Conservation (phyloP, 1,140 invertebrate genomes). For the Zophobas atratus region DNA sequence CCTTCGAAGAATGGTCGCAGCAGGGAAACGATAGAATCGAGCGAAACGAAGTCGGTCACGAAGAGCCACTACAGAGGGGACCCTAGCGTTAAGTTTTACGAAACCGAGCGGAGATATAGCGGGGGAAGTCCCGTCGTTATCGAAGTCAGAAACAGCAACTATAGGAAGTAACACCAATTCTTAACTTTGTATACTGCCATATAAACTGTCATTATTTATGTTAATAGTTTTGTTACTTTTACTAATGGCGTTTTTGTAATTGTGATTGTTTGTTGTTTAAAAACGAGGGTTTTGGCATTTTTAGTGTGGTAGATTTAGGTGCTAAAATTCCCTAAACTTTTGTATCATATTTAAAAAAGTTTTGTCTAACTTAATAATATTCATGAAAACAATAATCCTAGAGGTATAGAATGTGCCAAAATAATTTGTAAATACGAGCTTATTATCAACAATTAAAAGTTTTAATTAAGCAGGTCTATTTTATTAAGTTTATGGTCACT, state of each 20-base stretch:
- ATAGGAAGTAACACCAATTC: slow-evolving; percentile 57
- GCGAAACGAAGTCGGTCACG: slow-evolving; percentile 78
- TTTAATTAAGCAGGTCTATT: slow-evolving; percentile 31
- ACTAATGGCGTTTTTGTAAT: slow-evolving; percentile 31
- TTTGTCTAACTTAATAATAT: slow-evolving; percentile 32
- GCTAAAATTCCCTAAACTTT: slow-evolving; percentile 42
- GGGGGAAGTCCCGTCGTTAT: slow-evolving; percentile 69
- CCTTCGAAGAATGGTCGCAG: slow-evolving; percentile 74
- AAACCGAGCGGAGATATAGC: slow-evolving; percentile 67
- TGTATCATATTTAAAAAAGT: slow-evolving; percentile 24
- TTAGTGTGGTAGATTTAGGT: slow-evolving; percentile 34
- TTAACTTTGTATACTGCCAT: slow-evolving; percentile 37
- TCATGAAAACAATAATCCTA: slow-evolving; percentile 27
- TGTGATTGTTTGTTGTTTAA: slow-evolving; percentile 26
- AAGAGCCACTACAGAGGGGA: slow-evolving; percentile 74
- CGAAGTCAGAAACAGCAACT: slow-evolving; percentile 67
- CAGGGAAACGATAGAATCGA: slow-evolving; percentile 77
- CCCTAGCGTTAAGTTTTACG: slow-evolving; percentile 69
- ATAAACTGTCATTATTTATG: slow-evolving; percentile 38
- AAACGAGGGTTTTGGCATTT: slow-evolving; percentile 36
- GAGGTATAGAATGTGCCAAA: slow-evolving; percentile 41
- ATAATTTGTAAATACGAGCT: slow-evolving; percentile 43
- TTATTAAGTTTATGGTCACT: slow-evolving; percentile 31
- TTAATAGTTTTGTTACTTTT: slow-evolving; percentile 16
- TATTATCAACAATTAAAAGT: slow-evolving; percentile 41